A percentile compares a stretch with the other conserved stretches of the same genome.
Conservation (phyloP, 53 echinoderm and acorn worm genomes). For the Arbacia lixula region DNA sequence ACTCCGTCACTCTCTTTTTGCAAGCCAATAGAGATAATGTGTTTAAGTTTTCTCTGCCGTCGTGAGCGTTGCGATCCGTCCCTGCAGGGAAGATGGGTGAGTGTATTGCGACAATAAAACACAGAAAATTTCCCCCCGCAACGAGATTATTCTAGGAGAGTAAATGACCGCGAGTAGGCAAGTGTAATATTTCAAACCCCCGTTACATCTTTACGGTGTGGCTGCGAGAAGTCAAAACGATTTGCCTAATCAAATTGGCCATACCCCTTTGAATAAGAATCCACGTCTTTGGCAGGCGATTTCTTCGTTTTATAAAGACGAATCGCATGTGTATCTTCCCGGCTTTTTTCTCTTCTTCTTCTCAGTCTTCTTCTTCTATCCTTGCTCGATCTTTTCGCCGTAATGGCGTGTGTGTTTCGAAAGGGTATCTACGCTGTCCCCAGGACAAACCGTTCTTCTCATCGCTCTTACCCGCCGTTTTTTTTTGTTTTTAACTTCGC, state of each 20-base stretch:
- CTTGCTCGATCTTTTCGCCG: too few relatives aligned
- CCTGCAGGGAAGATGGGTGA: slow-evolving; percentile 31
- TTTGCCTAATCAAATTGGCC: slow-evolving; percentile 55
- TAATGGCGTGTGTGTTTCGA: slow-evolving; percentile 21
- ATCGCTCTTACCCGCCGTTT: slow-evolving; percentile 24
- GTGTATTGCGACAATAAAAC: slow-evolving; percentile 51
- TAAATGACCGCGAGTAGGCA: slow-evolving; percentile 53
- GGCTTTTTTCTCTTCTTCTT: slow-evolving; percentile 18
- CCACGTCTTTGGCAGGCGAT: slow-evolving; percentile 28
- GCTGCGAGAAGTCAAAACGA: slow-evolving; percentile 56
- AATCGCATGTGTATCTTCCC: slow-evolving; percentile 38
- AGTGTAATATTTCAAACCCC: slow-evolving; percentile 55
- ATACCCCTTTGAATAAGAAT: slow-evolving; percentile 49
- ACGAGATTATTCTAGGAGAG: slow-evolving; percentile 43
- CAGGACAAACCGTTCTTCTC: slow-evolving; percentile 32
- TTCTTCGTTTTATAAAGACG: slow-evolving; percentile 26
- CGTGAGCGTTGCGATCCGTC: slow-evolving; percentile 33
- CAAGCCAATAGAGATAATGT: too few relatives aligned
- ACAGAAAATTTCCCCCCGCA: slow-evolving; percentile 49
- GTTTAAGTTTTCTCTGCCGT: slow-evolving; percentile 50
- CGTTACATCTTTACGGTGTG: slow-evolving; percentile 15
- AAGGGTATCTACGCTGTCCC: slow-evolving; percentile 39
- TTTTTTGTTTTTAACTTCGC: slow-evolving; percentile 11
- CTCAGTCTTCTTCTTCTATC: too few relatives aligned
- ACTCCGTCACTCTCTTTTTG: too few relatives aligned